These are phyloP conservation scores for Graptemys geographica DNA, from an alignment of 2,797 vertebrate genomes.

Conservation along the genomic window DNA sequence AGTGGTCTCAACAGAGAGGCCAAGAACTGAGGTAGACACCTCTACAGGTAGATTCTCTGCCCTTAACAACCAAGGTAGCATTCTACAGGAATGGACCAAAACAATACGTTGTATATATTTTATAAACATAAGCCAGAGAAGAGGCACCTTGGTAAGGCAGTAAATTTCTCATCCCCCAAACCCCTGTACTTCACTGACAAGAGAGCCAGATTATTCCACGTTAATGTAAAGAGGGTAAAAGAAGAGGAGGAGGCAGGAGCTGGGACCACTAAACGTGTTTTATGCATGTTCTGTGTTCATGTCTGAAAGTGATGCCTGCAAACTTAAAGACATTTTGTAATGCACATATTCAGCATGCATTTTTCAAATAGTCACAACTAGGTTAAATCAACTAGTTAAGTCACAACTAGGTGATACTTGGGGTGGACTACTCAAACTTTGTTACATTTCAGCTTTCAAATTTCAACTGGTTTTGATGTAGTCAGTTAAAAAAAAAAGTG, in stretches of 20 bases:
- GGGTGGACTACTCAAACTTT: neutral
- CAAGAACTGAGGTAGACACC: constrained; percentile 23
- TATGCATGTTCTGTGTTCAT: neutral
- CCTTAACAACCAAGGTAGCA: constrained; percentile 4
- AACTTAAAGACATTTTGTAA: neutral
- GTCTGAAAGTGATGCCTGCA: neutral
- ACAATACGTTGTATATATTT: neutral
- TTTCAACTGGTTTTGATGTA: neutral
- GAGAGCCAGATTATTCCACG: neutral
- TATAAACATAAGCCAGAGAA: neutral
- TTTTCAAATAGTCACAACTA: neutral
- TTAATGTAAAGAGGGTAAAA: neutral
- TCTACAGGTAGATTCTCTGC: neutral
- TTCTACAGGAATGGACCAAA: neutral
- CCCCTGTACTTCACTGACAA: neutral
- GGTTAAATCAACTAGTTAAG: neutral
- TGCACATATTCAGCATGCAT: neutral
- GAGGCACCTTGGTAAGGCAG: neutral
- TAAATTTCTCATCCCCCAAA: neutral
- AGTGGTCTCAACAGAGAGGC: constrained; percentile 16
- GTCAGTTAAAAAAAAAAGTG: neutral
- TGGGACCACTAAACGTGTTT: neutral
- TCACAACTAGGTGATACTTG: neutral
- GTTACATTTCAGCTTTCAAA: neutral
- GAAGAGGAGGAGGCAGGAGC: neutral